These are phyloP conservation scores for Lutjanus campechanus DNA, from an alignment of 2,797 vertebrate genomes.

Conservation along the genomic window DNA sequence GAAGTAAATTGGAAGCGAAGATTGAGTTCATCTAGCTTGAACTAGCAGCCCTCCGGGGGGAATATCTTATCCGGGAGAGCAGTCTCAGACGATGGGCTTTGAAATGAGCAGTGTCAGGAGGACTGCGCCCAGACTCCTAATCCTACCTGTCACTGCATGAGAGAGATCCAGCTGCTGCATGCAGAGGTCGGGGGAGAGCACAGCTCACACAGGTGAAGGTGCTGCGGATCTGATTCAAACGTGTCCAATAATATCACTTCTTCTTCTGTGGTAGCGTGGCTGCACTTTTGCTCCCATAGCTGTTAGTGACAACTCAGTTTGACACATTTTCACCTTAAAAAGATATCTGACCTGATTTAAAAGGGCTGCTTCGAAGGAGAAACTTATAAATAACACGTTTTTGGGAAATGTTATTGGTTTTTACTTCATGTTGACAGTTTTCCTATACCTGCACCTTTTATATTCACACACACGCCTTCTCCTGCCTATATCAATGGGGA, in stretches of 20 bases:
- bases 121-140: slow-evolving; percentile 78
- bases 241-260: slow-evolving; percentile 9
- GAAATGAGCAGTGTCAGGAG: slow-evolving; percentile 83
- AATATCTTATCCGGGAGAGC: slow-evolving; percentile 79
- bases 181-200: background rate
- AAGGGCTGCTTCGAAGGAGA: background rate
- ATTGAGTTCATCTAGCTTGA: slow-evolving; percentile 88
- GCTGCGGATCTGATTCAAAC: slow-evolving; percentile 27
- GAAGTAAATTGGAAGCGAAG: slow-evolving; percentile 88
- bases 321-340: background rate
- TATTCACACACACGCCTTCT: background rate
- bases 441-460: background rate
- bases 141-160: slow-evolving; percentile 71
- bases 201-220: slow-evolving; percentile 48
- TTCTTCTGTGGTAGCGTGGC: background rate
- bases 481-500: background rate
- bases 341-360: background rate
- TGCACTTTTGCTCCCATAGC: background rate
- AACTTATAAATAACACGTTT: background rate
- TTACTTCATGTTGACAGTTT: background rate
- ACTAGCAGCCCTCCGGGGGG: slow-evolving; percentile 81
- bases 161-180: slow-evolving; percentile 10
- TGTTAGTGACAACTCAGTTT: background rate
- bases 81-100: slow-evolving; percentile 67
- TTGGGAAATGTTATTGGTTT: background rate